Evolutionary conservation across 2,113 vertebrate species (phyloP), one percentile per base, ranked within the genome.

Genomic region (Oryzias celebensis): DNA sequence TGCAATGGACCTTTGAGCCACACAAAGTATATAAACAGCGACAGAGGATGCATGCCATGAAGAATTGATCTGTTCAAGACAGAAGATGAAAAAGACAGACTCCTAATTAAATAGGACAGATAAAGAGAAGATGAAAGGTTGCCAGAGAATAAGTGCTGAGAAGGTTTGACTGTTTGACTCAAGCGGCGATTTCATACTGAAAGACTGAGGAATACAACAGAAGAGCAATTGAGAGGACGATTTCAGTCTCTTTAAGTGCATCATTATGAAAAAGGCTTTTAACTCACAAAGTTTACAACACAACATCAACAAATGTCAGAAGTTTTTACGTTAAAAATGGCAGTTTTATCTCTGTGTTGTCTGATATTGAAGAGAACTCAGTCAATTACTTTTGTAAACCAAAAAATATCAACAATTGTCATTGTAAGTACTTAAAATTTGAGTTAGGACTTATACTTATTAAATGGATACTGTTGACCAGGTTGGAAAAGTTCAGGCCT

Each of bases 101-200:
- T 66, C 75, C 51, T 85, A 79, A 90, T 88, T 83, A 84, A 80
- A 77, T 68, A 62, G 72, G 78, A 73, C 72, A 58, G 83, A 82
- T 84, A 73, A 82, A 68, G 60, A 47, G 43, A 54, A 67, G 82
- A 85, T 86, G 77, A 85, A 85, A 86, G 79, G 59, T 64, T 45
- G 52, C 0, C 20, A 15, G 59, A 68, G 67, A 64, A 65, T 43
- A 31, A 41, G 52, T 62, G 61, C 56, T 31, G 1, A 26, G 76
- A 55, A 60, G 20, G 65, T 75, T 76, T 31, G 75, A 75, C 58
- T 73, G 64, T 80, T 68, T 77, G 46, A 83, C 57, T 68, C 57
- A 52, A 45, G 60, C 75, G 20, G 44, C 14, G n/a, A 46, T 66
- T 79, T 74, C 5, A 41, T 52, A 6, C 1, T 22, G 42, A 17